A percentile compares a stretch with the other conserved stretches of the same genome.
These are phyloP conservation scores for Sarcophilus harrisii DNA, from an alignment of 2,797 vertebrate species.

Conservation along the genomic window DNA sequence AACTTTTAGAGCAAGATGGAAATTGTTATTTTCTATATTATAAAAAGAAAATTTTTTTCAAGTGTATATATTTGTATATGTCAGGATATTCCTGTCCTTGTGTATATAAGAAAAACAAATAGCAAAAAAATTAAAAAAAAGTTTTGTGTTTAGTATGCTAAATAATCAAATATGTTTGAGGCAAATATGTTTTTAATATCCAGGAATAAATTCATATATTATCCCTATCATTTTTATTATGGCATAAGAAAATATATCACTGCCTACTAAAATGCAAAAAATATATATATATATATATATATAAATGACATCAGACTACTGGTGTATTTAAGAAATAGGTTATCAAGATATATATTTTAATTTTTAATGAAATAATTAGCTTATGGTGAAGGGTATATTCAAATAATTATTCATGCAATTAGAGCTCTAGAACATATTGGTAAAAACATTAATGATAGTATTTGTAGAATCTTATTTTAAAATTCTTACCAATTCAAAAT, in stretches of 20 bases:
- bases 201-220: constrained; percentile 27
- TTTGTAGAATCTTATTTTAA: constrained; percentile 38
- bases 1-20: constrained; percentile 50
- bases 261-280: background rate
- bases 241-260: background rate
- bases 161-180: background rate
- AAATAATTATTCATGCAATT: constrained; percentile 21
- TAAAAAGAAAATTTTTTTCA: constrained; percentile 36
- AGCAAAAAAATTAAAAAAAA: background rate
- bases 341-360: constrained; percentile 25
- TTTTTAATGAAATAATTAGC: constrained; percentile 41
- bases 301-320: background rate
- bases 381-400: background rate
- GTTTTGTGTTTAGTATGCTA: background rate
- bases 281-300: too few relatives aligned
- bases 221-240: background rate
- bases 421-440: constrained; percentile 2
- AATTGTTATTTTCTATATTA: constrained; percentile 36
- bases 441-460: constrained; percentile 37
- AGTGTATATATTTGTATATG: background rate
- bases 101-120: constrained; percentile 4
- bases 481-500: constrained; percentile 35
- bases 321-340: constrained; percentile 30
- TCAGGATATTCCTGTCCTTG: background rate
- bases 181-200: constrained; percentile 9